Conservation (phyloP, 1,140 invertebrate species). For the Ceratina australensis region DNA sequence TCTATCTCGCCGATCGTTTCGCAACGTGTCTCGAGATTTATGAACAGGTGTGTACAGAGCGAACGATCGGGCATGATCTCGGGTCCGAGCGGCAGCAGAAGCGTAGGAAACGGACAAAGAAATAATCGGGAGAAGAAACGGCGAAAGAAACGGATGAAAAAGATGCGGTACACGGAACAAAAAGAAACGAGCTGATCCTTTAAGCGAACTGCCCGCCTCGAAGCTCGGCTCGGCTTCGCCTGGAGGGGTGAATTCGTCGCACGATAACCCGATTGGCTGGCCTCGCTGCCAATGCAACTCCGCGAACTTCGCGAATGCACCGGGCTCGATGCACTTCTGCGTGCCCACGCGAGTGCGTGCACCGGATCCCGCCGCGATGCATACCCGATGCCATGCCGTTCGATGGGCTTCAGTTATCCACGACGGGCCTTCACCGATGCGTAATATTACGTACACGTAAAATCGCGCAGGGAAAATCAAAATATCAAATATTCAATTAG, state of each 20-base stretch:
- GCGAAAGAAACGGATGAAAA: conserved; percentile 44
- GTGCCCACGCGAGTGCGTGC: conserved; percentile 38
- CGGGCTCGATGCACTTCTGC: conserved; percentile 44
- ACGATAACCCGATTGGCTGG: conserved; percentile 73
- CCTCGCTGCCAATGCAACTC: conserved; percentile 69
- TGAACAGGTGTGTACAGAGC: too few species aligned
- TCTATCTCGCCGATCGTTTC: neutral
- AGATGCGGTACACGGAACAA: conserved; percentile 44
- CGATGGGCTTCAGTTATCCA: too few species aligned
- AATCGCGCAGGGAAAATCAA: too few species aligned
- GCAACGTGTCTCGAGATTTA: too few species aligned
- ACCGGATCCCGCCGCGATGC: conserved; percentile 46
- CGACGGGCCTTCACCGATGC: too few species aligned
- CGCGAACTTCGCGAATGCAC: conserved; percentile 57
- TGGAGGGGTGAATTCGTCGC: conserved; percentile 72
- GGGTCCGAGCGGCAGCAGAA: too few species aligned
- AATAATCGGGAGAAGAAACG: conserved; percentile 55
- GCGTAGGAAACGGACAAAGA: neutral
- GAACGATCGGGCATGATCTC: too few species aligned
- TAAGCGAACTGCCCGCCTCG: conserved; percentile 73
- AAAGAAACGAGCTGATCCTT: conserved; percentile 66
- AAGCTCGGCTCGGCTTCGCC: conserved; percentile 47
- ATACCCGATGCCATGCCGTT: conserved; percentile 63
- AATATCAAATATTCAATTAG: too few species aligned
- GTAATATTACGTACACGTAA: too few species aligned